Base-by-base conservation (phyloP, 2,797 vertebrate species). In the Hirundo rustica region DNA sequence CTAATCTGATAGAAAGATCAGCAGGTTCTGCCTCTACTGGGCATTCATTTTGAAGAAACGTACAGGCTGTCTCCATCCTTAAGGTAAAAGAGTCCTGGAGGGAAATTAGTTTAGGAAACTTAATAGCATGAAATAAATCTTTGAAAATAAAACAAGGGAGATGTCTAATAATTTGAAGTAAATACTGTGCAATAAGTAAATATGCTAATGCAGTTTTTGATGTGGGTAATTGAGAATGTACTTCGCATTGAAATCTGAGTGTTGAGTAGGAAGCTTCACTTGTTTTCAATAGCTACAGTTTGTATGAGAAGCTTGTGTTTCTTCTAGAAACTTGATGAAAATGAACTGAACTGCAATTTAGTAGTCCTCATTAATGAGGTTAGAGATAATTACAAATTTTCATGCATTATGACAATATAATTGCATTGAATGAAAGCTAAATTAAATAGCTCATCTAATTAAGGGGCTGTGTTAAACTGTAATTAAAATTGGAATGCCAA, bases 381-480 rank as follows among this genome's bases (percentile, higher is more conserved):
- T 97, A 95, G 90, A 96, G 92, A 96, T 97, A 97, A 97, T 97
- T 96, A 95, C 73, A 96, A 97, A 96, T 96, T 96, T 97, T 97
- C 17, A 73, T 95, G 95, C 92, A 76, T 96, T 95, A 91, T 87
- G 76, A 95, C 85, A 95, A 88, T 94, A 93, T 97, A 97, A 98
- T 98, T 97, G 94, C 96, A 75, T 94, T 83, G 92, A 97, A 96
- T 97, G 92, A 96, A 97, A 94, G 66, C 91, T 97, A 97, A 97
- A 98, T 97, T 97, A 97, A 98, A 96, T 93, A 95, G 91, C 87
- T 96, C 50, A 81, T 73, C 85, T 97, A 97, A 98, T 97, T 97
- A 95, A 96, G 92, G 89, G 86, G n/a, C 58, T 92, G 16, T 92
- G 58, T 89, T 96, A 96, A 85, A 45, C 79, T 93, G 76, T 97